Evolutionary conservation across 2,113 vertebrate species (phyloP), one percentile per base, ranked within the genome.

Genomic region (Dicerorhinus sumatrensis): DNA sequence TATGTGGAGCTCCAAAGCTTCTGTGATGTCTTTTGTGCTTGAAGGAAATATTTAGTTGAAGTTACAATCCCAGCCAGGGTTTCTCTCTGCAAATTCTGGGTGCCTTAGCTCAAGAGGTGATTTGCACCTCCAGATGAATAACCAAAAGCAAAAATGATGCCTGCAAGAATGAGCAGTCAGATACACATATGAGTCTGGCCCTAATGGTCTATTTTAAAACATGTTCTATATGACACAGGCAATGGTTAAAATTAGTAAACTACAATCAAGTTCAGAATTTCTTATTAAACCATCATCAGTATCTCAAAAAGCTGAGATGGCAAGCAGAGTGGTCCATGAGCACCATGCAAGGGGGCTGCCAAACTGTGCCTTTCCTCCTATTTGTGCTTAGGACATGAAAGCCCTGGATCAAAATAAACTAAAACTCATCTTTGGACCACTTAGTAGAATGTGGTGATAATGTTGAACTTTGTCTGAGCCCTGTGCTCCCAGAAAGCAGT

Each of bases 71-170:
- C 29, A 65, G 60, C 36, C 31, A 75, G 89, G 76, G 88, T 27
- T 94, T 90, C 93, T 95, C 36, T 46, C 80, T 89, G 76, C 80
- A 97, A 51, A 89, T 97, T 97, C 95, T 92, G 62, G 62, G 81
- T 46, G n/a, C 17, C 54, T 18, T 13, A 36, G 86, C 87, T 94
- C 62, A 84, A 39, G 48, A 90, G 42, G 25, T 79, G 54, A 63
- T 79, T 7, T 67, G 86, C 1, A 65, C 54, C 62, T 84, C 33
- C 60, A 88, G 75, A 80, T 70, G 80, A 84, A 54, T 27, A 89
- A 65, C 77, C 2, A 36, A 95, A 96, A 92, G 75, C 33, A 63
- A 94, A 94, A 95, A 54, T 58, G 48, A 33, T 10, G 51, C 36
- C 65, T 82, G 70, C 27, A 87, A 79, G 81, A 83, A 60, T 36